These are phyloP conservation scores for Trachythela sp. DNA, from an alignment of 64 coral and sea anemone genomes.

Conservation along the genomic window DNA sequence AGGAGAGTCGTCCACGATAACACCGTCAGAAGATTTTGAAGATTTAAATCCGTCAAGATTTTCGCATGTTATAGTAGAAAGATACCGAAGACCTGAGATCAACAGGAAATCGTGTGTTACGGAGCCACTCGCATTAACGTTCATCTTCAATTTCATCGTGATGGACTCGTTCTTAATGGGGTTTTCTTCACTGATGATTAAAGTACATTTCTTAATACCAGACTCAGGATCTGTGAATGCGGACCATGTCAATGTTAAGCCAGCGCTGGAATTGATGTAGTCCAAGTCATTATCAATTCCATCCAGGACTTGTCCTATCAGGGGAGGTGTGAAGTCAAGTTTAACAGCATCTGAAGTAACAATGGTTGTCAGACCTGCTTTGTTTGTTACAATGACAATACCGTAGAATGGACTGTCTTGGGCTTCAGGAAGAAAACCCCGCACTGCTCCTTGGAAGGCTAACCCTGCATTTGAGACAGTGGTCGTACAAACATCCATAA, in stretches of 20 bases:
- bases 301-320: slow-evolving; percentile 39
- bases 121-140: slow-evolving; percentile 44
- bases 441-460: neutral
- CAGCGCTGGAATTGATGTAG: slow-evolving; percentile 56
- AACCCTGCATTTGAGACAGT: too few relatives aligned
- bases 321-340: slow-evolving; percentile 49
- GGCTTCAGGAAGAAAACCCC: neutral
- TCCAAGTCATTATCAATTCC: slow-evolving; percentile 59
- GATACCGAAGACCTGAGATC: slow-evolving; percentile 61
- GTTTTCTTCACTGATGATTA: slow-evolving; percentile 58
- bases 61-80: slow-evolving; percentile 60
- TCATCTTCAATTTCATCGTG: slow-evolving; percentile 41
- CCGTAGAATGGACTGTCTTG: neutral
- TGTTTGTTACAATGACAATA: slow-evolving; percentile 30
- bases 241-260: slow-evolving; percentile 47
- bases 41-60: slow-evolving; percentile 75
- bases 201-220: slow-evolving; percentile 52
- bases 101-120: slow-evolving; percentile 53
- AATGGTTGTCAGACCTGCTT: slow-evolving; percentile 5
- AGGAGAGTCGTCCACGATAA: slow-evolving; percentile 72
- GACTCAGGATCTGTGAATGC: slow-evolving; percentile 69
- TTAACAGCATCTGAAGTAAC: neutral
- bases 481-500: neutral
- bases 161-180: slow-evolving; percentile 35
- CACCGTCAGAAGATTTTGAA: slow-evolving; percentile 66